Conservation (phyloP, 1,140 invertebrate genomes). For the Branchinecta lindahli region DNA sequence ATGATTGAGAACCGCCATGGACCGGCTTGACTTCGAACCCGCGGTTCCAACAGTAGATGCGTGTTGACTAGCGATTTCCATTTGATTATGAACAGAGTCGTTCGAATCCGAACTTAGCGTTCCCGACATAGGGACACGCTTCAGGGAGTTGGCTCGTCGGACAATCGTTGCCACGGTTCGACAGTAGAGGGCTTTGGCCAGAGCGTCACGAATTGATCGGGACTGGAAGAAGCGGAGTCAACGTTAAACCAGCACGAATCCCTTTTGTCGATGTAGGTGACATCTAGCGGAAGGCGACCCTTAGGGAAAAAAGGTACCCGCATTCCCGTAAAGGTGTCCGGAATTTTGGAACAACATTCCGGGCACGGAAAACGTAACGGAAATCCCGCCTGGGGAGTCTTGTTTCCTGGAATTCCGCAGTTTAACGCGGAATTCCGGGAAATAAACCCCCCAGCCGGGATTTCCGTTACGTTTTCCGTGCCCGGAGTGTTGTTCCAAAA, state of each 20-base stretch:
- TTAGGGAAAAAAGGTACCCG: too few species aligned
- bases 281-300: neutral
- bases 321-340: too few species aligned
- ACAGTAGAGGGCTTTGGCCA: conserved; percentile 84
- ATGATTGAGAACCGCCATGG: conserved; percentile 76
- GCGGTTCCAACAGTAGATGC: conserved; percentile 68
- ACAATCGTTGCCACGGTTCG: conserved; percentile 89
- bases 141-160: conserved; percentile 73
- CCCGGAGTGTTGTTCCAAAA: too few species aligned
- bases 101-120: conserved; percentile 78
- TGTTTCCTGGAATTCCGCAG: too few species aligned
- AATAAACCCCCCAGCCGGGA: too few species aligned
- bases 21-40: conserved; percentile 58
- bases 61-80: conserved; percentile 60
- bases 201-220: conserved; percentile 66
- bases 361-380: too few species aligned
- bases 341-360: too few species aligned
- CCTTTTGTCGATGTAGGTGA: neutral
- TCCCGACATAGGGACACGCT: conserved; percentile 47
- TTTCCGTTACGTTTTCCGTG: too few species aligned
- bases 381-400: too few species aligned
- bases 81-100: conserved; percentile 73
- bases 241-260: neutral
- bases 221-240: conserved; percentile 36
- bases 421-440: too few species aligned